Evolutionary conservation across 2,888 invertebrate species (phyloP), one percentile per base, ranked within the genome.

Genomic region (Leuctra nigra): DNA sequence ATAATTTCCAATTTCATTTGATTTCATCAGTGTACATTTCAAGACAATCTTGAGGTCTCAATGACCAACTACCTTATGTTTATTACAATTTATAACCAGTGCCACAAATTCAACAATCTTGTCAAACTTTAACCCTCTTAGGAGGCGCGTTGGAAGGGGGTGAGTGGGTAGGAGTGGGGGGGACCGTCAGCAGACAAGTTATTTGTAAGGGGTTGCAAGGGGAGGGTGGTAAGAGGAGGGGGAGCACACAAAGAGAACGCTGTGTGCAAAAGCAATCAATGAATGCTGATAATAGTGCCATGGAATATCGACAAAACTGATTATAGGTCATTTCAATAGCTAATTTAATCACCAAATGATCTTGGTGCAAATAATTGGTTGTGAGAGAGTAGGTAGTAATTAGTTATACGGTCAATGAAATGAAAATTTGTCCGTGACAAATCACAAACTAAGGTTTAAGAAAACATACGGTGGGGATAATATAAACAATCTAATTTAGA

Each of bases 191-290:
- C 33, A 33, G 50, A 50, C 50, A 50, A 50, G 50, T 50, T 50
- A 50, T 50, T 50, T 50, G 35, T 50, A 29, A 50, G 50, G 48
- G 44, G 44, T 23, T 7, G 23, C 13, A 9, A 1, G 25, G 50
- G 33, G 35, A 6, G 1, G 50, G 25, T n/a, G 25, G 47, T 9
- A 23, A 46, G 23, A 16, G 25, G 46, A 29, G 29, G 14, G 1
- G 14, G n/a, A 16, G 25, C 6, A 35, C 20, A 50, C 50, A 50
- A 50, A 50, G 50, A 50, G 35, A 50, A 35, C 18, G 50, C 14
- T 50, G 50, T 33, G 50, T 33, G 50, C 16, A 44, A 20, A 29
- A 18, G 18, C 33, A 50, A 50, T 50, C 50, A 50, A 50, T 50
- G 44, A 23, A 18, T 4, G 33, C 50, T 50, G 50, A 50, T 50